phyloP scores from a whole-genome alignment of 2,113 vertebrate genomes.

The Dendrocopos noguchii region DNA sequence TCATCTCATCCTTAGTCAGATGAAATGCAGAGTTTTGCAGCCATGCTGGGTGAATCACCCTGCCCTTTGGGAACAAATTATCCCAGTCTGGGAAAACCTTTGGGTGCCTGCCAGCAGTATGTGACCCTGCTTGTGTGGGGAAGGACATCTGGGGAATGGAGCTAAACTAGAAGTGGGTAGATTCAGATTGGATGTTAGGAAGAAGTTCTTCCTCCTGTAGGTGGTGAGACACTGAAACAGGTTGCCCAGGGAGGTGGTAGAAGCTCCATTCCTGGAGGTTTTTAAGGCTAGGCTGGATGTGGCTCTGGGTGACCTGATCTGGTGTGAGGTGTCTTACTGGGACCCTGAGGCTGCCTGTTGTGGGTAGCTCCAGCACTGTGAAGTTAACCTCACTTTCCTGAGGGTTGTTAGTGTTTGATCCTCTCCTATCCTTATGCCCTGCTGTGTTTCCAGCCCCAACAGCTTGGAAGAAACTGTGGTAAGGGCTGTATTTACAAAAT shows the following conservation, averaged over 20 bases:
- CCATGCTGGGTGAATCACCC: neutral
- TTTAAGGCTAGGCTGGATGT: no score
- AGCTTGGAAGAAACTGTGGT: neutral
- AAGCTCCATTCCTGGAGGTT: no score
- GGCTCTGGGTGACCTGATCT: no score
- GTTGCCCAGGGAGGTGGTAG: no score
- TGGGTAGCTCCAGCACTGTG: neutral
- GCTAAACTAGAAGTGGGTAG: no score
- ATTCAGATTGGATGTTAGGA: no score
- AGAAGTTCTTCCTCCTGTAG: no score
- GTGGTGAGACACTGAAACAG: no score
- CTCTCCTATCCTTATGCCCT: neutral
- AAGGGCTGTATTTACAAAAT: neutral
- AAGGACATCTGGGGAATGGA: neutral
- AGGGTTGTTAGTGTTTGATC: neutral
- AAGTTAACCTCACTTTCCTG: neutral
- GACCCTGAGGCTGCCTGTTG: fast-evolving
- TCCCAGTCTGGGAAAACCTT: neutral
- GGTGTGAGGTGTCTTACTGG: no score
- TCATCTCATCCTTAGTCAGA: neutral
- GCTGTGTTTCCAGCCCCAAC: neutral
- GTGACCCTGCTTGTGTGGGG: neutral
- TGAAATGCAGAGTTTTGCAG: neutral
- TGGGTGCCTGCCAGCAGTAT: neutral
- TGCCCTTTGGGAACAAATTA: neutral